These are phyloP conservation scores for Chrysemys picta DNA, from an alignment of 2,113 vertebrate genomes.

Conservation along the genomic window DNA sequence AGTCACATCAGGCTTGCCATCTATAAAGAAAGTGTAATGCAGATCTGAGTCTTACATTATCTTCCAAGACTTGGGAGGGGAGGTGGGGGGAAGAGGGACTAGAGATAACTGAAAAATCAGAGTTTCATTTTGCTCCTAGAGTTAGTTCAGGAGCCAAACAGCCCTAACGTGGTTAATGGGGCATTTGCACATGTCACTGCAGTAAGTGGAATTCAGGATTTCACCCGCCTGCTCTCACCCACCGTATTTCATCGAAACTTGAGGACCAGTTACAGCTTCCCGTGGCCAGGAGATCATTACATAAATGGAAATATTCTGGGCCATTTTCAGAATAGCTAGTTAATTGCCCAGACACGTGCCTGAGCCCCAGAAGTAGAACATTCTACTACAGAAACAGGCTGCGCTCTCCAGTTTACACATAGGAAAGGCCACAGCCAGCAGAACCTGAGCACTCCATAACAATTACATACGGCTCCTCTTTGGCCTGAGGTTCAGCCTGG, in stretches of 20 bases:
- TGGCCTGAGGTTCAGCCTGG: not conserved
- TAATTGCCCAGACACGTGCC: not conserved
- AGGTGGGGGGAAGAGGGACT: not conserved
- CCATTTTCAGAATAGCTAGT: not conserved
- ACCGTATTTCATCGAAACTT: not conserved
- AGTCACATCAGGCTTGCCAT: rapidly evolving
- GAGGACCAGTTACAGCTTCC: not conserved
- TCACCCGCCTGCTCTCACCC: not conserved
- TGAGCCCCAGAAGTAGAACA: not conserved
- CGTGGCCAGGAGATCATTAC: not conserved
- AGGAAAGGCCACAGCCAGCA: not conserved
- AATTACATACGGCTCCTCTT: not conserved
- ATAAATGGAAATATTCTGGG: not conserved
- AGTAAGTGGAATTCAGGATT: not conserved
- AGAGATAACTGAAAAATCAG: too few relatives aligned
- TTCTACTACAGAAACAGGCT: not conserved
- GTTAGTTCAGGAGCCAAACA: not conserved
- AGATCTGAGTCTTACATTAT: not conserved
- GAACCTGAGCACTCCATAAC: not conserved
- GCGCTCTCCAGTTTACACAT: not conserved
- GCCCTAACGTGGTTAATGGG: rapidly evolving
- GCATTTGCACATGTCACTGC: not conserved
- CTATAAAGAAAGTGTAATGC: rapidly evolving
- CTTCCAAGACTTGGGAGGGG: not conserved
- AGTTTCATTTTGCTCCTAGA: not conserved